Conservation (phyloP, 2,797 vertebrate genomes). For the Gymnodraco acuticeps region DNA sequence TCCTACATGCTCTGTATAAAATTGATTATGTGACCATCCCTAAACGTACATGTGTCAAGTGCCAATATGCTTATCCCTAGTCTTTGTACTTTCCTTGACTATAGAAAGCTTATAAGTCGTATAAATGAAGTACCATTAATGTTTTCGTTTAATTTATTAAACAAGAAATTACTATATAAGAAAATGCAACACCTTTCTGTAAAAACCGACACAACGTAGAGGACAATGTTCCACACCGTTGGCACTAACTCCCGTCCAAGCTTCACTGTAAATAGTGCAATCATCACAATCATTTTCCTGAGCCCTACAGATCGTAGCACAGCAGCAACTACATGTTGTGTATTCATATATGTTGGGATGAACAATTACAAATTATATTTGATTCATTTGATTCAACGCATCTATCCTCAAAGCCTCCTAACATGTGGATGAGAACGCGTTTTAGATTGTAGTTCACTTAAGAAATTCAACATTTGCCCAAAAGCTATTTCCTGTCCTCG, state of each 20-base stretch:
- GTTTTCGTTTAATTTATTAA: constrained; percentile 55
- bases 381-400: too few species aligned
- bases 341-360: background rate
- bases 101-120: background rate
- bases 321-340: constrained; percentile 26
- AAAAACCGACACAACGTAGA: constrained; percentile 49
- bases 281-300: constrained; percentile 41
- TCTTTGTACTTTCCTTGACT: background rate
- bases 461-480: constrained; percentile 2
- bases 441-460: background rate
- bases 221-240: constrained; percentile 17
- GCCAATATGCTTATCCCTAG: constrained; percentile 4
- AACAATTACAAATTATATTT: too few species aligned
- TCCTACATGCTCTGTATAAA: background rate
- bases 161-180: constrained; percentile 35
- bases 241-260: background rate
- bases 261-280: constrained; percentile 54
- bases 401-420: constrained; percentile 9
- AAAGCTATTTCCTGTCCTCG: constrained; percentile 13
- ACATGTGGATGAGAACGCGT: constrained; percentile 1
- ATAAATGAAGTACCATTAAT: background rate
- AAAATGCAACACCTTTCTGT: constrained; percentile 44
- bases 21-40: background rate
- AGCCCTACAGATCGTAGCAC: constrained; percentile 45
- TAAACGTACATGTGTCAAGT: constrained; percentile 14